These are phyloP conservation scores for Athene noctua DNA, from an alignment of 2,113 vertebrate species.

Conservation along the genomic window DNA sequence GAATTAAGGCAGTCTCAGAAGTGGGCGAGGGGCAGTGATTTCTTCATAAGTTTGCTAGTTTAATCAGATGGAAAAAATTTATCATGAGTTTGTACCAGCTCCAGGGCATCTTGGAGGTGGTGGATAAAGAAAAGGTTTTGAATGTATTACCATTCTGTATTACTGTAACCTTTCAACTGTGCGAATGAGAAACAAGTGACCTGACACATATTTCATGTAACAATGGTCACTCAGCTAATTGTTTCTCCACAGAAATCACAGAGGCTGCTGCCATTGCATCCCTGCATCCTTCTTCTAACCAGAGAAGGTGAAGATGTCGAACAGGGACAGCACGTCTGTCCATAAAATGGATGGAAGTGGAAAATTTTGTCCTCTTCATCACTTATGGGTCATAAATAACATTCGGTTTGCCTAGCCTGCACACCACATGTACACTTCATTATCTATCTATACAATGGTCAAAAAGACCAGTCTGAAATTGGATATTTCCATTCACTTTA, in stretches of 20 bases:
- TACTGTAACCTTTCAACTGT: background rate
- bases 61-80: background rate
- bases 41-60: background rate
- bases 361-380: background rate
- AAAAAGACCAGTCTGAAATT: background rate
- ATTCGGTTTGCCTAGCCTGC: background rate
- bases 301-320: background rate
- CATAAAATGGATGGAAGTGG: background rate
- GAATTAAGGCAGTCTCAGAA: background rate
- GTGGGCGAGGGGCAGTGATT: background rate
- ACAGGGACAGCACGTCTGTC: background rate
- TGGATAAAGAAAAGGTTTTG: background rate
- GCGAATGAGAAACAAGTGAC: background rate
- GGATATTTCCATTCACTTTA: background rate
- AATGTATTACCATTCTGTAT: background rate
- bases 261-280: background rate
- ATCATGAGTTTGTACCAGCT: background rate
- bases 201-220: background rate
- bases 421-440: background rate
- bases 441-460: background rate
- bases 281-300: background rate
- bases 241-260: background rate
- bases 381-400: background rate
- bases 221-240: background rate
- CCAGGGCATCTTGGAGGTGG: background rate